Conservation (phyloP, 1,140 invertebrate species). For the Gonioctena quinquepunctata region DNA sequence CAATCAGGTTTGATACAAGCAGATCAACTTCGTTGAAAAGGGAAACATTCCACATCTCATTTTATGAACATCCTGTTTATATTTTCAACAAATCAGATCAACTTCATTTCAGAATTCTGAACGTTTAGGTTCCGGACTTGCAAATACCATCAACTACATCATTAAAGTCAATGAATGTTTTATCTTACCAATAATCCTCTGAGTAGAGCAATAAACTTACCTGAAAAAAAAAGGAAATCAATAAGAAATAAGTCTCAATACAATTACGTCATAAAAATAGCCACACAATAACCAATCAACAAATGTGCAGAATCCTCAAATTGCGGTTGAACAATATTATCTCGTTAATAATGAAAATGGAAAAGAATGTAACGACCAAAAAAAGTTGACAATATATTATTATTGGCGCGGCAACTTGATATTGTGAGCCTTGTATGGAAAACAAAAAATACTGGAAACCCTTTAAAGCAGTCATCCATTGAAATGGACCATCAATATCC, state of each 20-base stretch:
- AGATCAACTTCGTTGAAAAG: too few species aligned
- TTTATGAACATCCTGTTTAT: too few species aligned
- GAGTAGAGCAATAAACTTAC: conserved; percentile 12
- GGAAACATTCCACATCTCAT: too few species aligned
- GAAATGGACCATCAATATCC: not conserved
- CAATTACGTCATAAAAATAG: not conserved
- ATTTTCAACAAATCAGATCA: too few species aligned
- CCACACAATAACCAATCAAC: not conserved
- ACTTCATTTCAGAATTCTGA: too few species aligned
- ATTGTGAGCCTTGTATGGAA: not conserved
- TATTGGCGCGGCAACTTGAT: not conserved
- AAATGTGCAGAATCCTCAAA: not conserved
- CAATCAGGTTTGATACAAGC: too few species aligned
- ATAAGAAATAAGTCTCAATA: not conserved
- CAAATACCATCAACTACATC: too few species aligned
- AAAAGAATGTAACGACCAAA: not conserved
- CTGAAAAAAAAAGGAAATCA: conserved; percentile 22
- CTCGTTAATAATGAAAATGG: not conserved
- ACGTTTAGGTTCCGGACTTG: too few species aligned
- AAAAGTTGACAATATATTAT: conserved; percentile 6
- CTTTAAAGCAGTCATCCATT: not conserved
- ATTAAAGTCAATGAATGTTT: not conserved
- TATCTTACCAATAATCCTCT: not conserved
- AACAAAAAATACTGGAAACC: not conserved
- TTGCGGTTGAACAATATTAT: not conserved